Evolutionary conservation across 2,797 vertebrate genomes (phyloP).

Genomic region (Carduelis carduelis): DNA sequence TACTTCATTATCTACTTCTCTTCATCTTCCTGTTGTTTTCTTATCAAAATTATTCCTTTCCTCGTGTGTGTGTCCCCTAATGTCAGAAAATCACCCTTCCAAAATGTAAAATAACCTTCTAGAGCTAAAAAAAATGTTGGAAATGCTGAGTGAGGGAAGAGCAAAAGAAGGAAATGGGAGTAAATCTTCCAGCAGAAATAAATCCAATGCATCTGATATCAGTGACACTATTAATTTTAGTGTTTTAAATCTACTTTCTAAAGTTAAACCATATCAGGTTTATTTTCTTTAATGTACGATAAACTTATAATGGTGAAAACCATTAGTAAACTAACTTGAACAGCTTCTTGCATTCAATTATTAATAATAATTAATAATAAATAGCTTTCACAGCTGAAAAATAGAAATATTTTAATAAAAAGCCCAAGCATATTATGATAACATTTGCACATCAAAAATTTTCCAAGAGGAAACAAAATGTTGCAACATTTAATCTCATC

Average conservation of each 20-base stretch:
- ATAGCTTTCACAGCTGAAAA: not conserved
- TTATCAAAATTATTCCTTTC: not conserved
- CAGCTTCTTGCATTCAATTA: not conserved
- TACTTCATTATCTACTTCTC: not conserved
- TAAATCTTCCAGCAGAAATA: not conserved
- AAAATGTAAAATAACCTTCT: not conserved
- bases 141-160: not conserved
- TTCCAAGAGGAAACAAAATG: not conserved
- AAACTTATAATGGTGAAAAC: not conserved
- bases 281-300: not conserved
- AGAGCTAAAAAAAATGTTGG: not conserved
- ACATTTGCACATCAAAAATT: not conserved
- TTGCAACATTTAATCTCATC: not conserved
- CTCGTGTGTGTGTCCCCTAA: not conserved
- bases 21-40: not conserved
- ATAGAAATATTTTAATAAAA: not conserved
- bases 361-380: not conserved
- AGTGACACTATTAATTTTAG: not conserved
- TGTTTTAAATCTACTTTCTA: not conserved
- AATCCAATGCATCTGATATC: not conserved
- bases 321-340: not conserved
- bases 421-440: not conserved
- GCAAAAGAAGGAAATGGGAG: not conserved
- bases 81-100: rapidly evolving
- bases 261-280: not conserved